phyloP scores from a whole-genome alignment of 1,140 invertebrate genomes.

The Physella acuta region DNA sequence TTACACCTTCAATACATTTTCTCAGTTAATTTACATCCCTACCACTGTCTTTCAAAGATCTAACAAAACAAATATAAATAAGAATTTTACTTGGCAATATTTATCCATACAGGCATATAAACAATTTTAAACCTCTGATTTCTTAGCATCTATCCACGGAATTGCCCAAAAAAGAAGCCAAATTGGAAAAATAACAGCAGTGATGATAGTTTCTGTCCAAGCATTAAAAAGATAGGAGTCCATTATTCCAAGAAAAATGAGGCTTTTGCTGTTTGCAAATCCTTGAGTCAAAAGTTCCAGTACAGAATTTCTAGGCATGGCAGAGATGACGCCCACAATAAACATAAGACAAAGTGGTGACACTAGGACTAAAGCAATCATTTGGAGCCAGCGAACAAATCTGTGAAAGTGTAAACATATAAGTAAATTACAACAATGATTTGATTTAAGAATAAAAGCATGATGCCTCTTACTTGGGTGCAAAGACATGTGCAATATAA shows the following conservation, averaged over 20 bases:
- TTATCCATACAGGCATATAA: too few relatives aligned
- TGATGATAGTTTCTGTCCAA: slow-evolving; percentile 68
- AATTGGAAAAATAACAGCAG: slow-evolving; percentile 65
- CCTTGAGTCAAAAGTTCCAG: slow-evolving; percentile 34
- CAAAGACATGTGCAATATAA: too few relatives aligned
- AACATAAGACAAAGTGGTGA: slow-evolving; percentile 48
- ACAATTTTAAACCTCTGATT: too few relatives aligned
- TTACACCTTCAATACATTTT: too few relatives aligned
- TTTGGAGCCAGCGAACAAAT: slow-evolving; percentile 37
- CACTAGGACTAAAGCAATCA: slow-evolving; percentile 42
- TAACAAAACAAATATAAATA: too few relatives aligned
- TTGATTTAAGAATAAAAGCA: too few relatives aligned
- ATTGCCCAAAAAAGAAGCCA: slow-evolving; percentile 68
- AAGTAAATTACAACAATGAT: too few relatives aligned
- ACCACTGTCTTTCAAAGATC: too few relatives aligned
- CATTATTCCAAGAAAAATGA: slow-evolving; percentile 76
- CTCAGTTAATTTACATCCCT: too few relatives aligned
- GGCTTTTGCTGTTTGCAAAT: slow-evolving; percentile 64
- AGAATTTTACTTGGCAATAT: too few relatives aligned
- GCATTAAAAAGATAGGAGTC: slow-evolving; percentile 78
- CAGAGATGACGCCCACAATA: slow-evolving; percentile 38
- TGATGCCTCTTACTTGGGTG: too few relatives aligned
- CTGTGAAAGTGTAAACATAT: slow-evolving; percentile 30
- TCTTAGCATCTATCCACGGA: slow-evolving; percentile 23
- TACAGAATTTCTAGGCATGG: slow-evolving; percentile 6